Evolutionary conservation across 2,113 vertebrate genomes (phyloP), one percentile per base, ranked within the genome.

Genomic region (Perca flavescens): DNA sequence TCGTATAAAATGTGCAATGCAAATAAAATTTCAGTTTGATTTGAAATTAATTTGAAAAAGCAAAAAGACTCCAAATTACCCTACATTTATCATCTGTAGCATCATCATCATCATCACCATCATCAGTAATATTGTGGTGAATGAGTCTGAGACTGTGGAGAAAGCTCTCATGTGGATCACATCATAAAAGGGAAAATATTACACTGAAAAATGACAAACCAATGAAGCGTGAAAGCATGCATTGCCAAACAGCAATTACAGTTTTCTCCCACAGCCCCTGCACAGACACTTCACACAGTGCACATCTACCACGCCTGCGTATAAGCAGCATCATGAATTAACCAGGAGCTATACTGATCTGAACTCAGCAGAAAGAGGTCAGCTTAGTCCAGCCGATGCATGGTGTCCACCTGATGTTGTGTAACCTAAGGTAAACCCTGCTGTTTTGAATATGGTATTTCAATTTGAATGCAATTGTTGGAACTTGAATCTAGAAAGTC

Each of bases 181-280:
- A 82, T 87, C 84, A 90, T 79, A 63, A 83, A 83, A 85, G 47
- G 74, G 63, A 86, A 92, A 89, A 90, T 90, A 88, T 91, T 83
- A 58, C 56, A 84, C 81, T 90, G 86, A 92, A 89, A 91, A 90
- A 91, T 91, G 90, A 91, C 91, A 91, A 93, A 93, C 84, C 89
- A 86, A 90, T 85, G 83, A 84, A 90, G 90, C 92, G 56, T 94
- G 92, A 91, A 87, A 91, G 82, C 85, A 85, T 81, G 88, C 87
- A 89, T 92, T 90, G 81, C 79, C 83, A 87, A 91, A 89, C 86
- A 88, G 84, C 91, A 93, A 92, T 91, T 91, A 90, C 63, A 2
- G 63, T 77, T 88, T 86, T 83, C 83, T 83, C 64, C 68, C 70
- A 22, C 79, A 75, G 81, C 86, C 83, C 86, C 86, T 79, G 87